phyloP scores from a whole-genome alignment of 2,888 invertebrate genomes.

The Lysandra bellargus region DNA sequence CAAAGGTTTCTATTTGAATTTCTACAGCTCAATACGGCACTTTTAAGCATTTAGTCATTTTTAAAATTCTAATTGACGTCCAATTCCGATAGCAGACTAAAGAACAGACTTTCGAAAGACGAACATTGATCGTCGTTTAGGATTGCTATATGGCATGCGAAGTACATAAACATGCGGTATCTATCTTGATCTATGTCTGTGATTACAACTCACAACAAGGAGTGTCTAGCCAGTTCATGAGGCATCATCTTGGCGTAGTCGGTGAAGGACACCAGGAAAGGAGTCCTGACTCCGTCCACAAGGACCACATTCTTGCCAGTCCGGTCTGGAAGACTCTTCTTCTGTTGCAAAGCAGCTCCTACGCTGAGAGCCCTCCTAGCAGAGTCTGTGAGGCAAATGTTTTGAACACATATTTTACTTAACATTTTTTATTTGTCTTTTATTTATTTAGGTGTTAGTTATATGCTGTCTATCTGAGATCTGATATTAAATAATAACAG shows the following conservation, averaged over 20 bases:
- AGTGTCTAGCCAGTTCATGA: conserved; percentile 95
- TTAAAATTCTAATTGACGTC: no score
- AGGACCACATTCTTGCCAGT: conserved; percentile 93
- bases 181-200: no score
- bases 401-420: neutral
- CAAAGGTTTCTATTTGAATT: no score
- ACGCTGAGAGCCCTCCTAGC: conserved; percentile 75
- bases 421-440: neutral
- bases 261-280: conserved; percentile 96
- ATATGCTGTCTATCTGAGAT: neutral
- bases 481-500: neutral
- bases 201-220: conserved; percentile 86
- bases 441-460: neutral
- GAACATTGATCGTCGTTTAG: no score
- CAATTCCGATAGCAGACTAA: no score
- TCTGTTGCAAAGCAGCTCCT: conserved; percentile 72
- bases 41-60: no score
- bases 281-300: conserved; percentile 98
- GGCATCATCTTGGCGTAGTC: conserved; percentile 97
- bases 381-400: conserved; percentile 56
- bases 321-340: conserved; percentile 81
- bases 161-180: no score
- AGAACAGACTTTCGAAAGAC: no score
- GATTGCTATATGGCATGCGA: no score
- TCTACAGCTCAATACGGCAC: no score